Base-by-base conservation (phyloP, 2,797 vertebrate genomes). In the Gadopsis bispinosus region DNA sequence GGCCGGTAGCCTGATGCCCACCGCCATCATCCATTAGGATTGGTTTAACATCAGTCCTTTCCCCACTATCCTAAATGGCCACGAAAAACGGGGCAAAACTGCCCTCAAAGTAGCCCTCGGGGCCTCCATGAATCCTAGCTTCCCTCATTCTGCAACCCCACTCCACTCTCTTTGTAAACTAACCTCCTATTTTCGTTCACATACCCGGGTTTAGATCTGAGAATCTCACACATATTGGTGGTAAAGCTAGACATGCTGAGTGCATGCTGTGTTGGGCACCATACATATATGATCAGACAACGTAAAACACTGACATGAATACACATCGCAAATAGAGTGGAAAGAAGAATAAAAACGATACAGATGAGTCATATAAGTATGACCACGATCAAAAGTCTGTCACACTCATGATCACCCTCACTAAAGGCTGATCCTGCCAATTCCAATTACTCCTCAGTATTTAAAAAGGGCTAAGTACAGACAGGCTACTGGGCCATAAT, bases 11-110 rank as follows among this genome's bases (percentile, higher is more conserved):
- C 64, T 60, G 79, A 85, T 81, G 83, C 79, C 70, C 58, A 48
- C 74, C 69, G 65, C 87, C 91, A 88, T 54, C 71, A 88, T 91
- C 90, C 85, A 90, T 91, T 90, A 90, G 71, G 77, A 83, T 75
- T 20, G 69, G 41, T 81, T 86, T 84, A 83, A 82, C 80, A 85
- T 88, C 77, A 66, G 58, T 78, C 80, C 58, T 74, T 82, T 87
- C 63, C 69, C 76, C 33, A 35, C 82, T 83, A 87, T 83, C 73
- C 88, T 74, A 88, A 65, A 88, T 83, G 87, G 74, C 87, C 77
- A 77, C 4, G 9, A 87, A 81, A 90, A 90, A 88, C 87, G 74
- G 83, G 73, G 68, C 83, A 83, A 75, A 80, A 71, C 72, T 77
- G 50, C 69, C 80, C 85, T 81, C 26, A 39, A 63, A 91, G 83